phyloP scores from a whole-genome alignment of 2,797 vertebrate genomes.

The Falco peregrinus region DNA sequence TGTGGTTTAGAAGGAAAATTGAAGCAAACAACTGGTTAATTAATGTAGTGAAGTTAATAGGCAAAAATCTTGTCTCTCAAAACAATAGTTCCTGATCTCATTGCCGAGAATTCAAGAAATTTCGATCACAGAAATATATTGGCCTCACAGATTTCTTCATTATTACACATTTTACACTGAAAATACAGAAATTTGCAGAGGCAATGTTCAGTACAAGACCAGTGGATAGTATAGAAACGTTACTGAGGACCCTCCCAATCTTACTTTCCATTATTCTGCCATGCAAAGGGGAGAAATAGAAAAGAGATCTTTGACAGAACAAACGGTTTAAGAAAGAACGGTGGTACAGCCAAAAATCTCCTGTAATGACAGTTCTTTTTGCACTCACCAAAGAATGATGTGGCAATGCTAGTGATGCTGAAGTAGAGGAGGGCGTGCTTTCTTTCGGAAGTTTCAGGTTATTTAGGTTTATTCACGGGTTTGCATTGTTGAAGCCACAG shows the following conservation, averaged over 20 bases:
- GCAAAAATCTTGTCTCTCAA: not conserved
- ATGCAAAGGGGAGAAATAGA: not conserved
- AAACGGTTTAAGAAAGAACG: not conserved
- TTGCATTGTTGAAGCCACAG: not conserved
- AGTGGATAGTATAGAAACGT: not conserved
- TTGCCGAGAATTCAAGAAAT: not conserved
- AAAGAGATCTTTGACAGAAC: not conserved
- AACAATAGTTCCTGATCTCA: not conserved
- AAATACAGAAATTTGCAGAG: not conserved
- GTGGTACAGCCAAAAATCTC: not conserved
- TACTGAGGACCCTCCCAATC: not conserved
- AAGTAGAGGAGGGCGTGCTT: not conserved
- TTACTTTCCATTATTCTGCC: not conserved
- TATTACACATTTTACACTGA: not conserved
- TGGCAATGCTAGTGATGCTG: not conserved
- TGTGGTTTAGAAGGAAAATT: not conserved
- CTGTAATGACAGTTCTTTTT: not conserved
- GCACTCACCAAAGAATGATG: not conserved
- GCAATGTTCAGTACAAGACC: not conserved
- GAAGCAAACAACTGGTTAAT: not conserved
- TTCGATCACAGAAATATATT: not conserved
- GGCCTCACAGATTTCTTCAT: not conserved
- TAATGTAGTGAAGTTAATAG: not conserved
- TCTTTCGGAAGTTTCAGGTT: not conserved
- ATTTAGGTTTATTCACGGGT: constrained; percentile 19